Base-by-base conservation (phyloP, 2,888 invertebrate genomes). In the Agrochola macilenta region DNA sequence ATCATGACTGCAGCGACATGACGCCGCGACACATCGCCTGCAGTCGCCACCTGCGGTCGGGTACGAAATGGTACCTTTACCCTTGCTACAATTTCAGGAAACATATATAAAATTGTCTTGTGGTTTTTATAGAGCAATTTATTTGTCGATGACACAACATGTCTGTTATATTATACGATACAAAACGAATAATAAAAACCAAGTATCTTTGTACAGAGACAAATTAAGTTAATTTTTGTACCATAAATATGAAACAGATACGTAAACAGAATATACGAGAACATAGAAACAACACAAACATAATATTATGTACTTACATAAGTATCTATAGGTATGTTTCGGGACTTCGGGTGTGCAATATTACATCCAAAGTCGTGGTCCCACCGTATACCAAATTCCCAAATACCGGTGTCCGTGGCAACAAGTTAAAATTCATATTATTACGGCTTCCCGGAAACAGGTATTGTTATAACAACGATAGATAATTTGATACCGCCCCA, bases 401-500 rank as follows among this genome's bases (percentile, higher is more conserved):
- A 39, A 81, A 74, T 63, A 78, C 71, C 75, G 74, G 76, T 79
- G 78, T 57, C 79, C 79, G 65, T 79, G 54, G 80, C 65, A 80
- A 81, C 84, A 75, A 78, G 58, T 82, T 82, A 80, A 83, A 83
- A 84, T 81, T 78, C 77, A 76, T 78, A 70, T 77, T 81, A 84
- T 86, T 84, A 81, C 54, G 70, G 78, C 68, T 86, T 87, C 83
- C 79, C 66, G 75, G 77, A 81, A 86, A 76, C 76, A 77, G 71
- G 77, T 79, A 83, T 79, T 81, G 74, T 79, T 83, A 84, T 86
- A 88, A 83, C 71, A 87, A 75, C 75, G 79, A 87, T 80, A 80
- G 88, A 83, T 83, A 88, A 89, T 82, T 86, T 87, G 80, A 84
- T 83, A 86, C 80, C 70, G 52, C 60, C 77, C 82, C 49, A 82